Evolutionary conservation across 2,888 invertebrate species (phyloP), one percentile per base, ranked within the genome.

Genomic region (Seladonia tumulorum): DNA sequence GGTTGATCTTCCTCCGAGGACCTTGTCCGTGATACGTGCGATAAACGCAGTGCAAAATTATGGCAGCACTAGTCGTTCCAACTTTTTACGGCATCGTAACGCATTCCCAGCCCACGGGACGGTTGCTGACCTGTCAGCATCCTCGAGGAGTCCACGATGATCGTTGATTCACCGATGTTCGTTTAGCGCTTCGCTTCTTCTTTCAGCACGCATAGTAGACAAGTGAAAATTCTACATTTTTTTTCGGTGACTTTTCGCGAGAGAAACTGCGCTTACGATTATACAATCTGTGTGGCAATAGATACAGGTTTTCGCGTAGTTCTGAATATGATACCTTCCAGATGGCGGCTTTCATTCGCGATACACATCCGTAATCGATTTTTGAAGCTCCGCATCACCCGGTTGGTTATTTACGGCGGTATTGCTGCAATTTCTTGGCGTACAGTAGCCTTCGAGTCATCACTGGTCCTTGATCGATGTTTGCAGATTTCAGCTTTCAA

Each of bases 291-390:
- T 29, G 7, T 14, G 18, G 5, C 29, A 29, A 29, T 29, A 8
- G 14, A 60, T 25, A 29, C 63, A 63, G 63, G 8, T 29, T 63
- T 63, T 29, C 29, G 18, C 29, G 25, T 29, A 29, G 2, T 63
- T 63, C 16, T 8, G 63, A 63, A 63, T 63, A 63, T 63, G 63
- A 63, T 63, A 29, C 5, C 29, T 63, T 29, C 63, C 63, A 63
- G 63, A 63, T 29, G 29, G 63, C 18, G 18, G 63, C 25, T 47
- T 45, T 29, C 63, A 63, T 63, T 63, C 63, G 63, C 29, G 63
- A 63, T 29, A 63, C 63, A 18, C 29, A 29, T 63, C 29, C 63
- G 63, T 63, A 63, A 63, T 63, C 63, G 63, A 63, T 63, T 63
- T 63, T 63, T 29, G 63, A 63, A 29, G 63, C 63, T 63, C 18